phyloP scores from a whole-genome alignment of 2,113 vertebrate species.

The Notothenia rossii region DNA sequence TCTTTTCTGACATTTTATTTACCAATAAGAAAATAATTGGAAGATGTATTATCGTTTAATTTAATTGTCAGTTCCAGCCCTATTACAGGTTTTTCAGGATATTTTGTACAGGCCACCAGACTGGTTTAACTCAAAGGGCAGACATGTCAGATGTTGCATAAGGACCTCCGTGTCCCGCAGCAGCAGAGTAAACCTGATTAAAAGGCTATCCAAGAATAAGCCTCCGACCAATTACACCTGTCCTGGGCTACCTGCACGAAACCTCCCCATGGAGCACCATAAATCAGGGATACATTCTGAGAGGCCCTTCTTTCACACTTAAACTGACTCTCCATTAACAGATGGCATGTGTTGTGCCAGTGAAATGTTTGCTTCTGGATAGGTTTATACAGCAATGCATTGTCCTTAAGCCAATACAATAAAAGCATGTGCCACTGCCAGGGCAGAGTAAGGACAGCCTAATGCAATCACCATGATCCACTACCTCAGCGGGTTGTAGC shows the following conservation, averaged over 20 bases:
- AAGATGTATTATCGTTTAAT: too few relatives aligned
- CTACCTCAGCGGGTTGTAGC: conserved; percentile 8
- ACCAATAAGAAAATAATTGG: too few relatives aligned
- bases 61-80: too few relatives aligned
- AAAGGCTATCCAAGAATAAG: conserved; percentile 35
- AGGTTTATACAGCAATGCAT: neutral
- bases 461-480: conserved; percentile 23
- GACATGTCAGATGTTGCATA: neutral
- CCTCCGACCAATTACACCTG: conserved; percentile 52
- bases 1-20: too few relatives aligned
- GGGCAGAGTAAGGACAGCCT: conserved; percentile 13
- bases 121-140: neutral
- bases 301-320: neutral
- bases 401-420: neutral
- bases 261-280: neutral
- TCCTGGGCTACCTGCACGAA: conserved; percentile 15
- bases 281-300: conserved; percentile 29
- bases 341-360: neutral
- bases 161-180: neutral
- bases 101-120: neutral
- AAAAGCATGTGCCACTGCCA: conserved; percentile 13
- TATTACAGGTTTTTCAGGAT: neutral
- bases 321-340: neutral
- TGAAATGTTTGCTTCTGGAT: neutral
- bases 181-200: conserved; percentile 53